Conservation (phyloP, 2,888 invertebrate genomes). For the Brachylomia viminalis region DNA sequence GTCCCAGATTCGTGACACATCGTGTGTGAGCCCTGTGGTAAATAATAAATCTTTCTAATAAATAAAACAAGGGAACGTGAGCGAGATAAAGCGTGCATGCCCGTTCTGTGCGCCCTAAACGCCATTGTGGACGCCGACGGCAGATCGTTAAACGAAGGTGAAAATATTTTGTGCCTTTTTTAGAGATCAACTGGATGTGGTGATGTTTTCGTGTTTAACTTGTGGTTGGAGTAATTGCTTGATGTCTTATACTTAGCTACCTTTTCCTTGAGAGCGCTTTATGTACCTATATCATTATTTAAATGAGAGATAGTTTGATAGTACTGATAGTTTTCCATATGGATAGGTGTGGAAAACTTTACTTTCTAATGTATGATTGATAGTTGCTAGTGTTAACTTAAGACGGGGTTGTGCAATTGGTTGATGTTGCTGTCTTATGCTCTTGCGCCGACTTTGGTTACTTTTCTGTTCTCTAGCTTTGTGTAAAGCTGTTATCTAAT, state of each 20-base stretch:
- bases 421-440: constrained; percentile 11
- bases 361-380: background rate
- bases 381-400: background rate
- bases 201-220: constrained; percentile 54
- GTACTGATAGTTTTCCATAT: no score
- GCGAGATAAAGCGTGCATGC: constrained; percentile 87
- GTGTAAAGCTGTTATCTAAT: background rate
- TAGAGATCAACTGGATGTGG: constrained; percentile 72
- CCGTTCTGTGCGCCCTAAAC: constrained; percentile 89
- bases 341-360: background rate
- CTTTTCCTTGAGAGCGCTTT: background rate
- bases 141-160: constrained; percentile 89
- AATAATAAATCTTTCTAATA: constrained; percentile 91
- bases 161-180: constrained; percentile 86
- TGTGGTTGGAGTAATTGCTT: constrained; percentile 51
- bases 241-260: constrained; percentile 17
- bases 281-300: background rate
- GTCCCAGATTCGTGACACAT: constrained; percentile 88
- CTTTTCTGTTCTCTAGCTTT: background rate
- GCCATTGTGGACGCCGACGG: constrained; percentile 84
- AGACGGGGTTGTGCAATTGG: constrained; percentile 32
- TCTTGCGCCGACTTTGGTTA: background rate
- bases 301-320: background rate
- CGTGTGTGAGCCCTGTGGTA: constrained; percentile 89
- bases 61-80: constrained; percentile 90